Evolutionary conservation across 2,888 invertebrate genomes (phyloP), one percentile per base, ranked within the genome.

Genomic region (Cantharis lateralis): DNA sequence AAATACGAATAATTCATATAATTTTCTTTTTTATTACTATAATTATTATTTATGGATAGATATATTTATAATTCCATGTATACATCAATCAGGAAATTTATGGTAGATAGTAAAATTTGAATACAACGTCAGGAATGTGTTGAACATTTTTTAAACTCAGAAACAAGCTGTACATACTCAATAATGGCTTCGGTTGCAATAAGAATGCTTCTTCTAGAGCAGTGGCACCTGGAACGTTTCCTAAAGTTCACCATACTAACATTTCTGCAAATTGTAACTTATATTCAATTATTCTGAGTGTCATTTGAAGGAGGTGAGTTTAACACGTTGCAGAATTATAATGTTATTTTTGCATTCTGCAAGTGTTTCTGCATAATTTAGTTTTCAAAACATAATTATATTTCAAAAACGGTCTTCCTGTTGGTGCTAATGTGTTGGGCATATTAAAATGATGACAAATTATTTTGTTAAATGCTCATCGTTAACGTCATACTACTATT

Each of bases 401-500:
- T 24, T 66, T 66, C n/a, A 15, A 20, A 66, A n/a, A 66, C 11
- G 64, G 64, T 20, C 24, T 66, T 66, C 64, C 64, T 66, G 64
- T 66, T 66, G 20, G 64, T 20, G 18, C n/a, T n/a, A 66, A 66
- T 16, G 20, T 20, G 64, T 24, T 66, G 18, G 24, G 11, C 18
- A 66, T 66, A 66, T 66, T 66, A 66, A 66, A 66, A 66, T 16
- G 64, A n/a, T 66, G 64, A 18, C 18, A 66, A 64, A 66, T 20
- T 66, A 15, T 20, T 63, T 18, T 16, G 24, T 20, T 20, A 66
- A 66, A 66, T 66, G 13, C 18, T 66, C 20, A 66, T 48, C 48
- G n/a, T 48, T 48, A 48, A n/a, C 7, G 48, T 48, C 48, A 48
- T n/a, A 48, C 48, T 32, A 13, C 32, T 48, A 48, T 48, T 48